Evolutionary conservation across 2,113 vertebrate genomes (phyloP), one percentile per base, ranked within the genome.

Genomic region (Heterotis niloticus): DNA sequence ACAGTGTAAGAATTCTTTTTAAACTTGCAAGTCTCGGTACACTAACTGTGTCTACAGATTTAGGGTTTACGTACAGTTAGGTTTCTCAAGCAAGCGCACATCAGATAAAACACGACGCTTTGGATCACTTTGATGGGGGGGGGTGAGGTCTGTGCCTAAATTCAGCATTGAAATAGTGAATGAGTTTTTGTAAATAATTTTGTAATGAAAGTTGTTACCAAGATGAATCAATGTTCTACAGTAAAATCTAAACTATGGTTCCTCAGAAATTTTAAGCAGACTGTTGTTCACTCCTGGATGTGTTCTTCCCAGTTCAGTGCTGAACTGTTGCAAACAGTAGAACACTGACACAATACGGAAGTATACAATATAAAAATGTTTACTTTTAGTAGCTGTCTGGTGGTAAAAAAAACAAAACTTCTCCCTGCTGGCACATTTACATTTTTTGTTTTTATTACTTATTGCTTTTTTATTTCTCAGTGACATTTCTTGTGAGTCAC

Each of bases 181-280:
- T 68, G 67, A 20, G 67, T 1, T 73, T 79, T 79, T 73, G 78
- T 79, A 64, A 72, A 79, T 79, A 71, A 72, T 79, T 79, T 77
- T 79, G 70, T 74, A 79, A 79, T 64, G 44, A 52, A 20, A 18
- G 18, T 11, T 77, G 34, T 77, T 77, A 24, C 26, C 51, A 54
- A 54, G 73, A 70, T 65, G n/a, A 73, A 71, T 12, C 64, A 11
- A 10, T 34, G 23, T n/a, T 52, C 16, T 23, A 64, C 23, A 78
- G 34, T 17, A 70, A 71, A 79, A 66, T 74, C 64, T 65, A 64
- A 65, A 28, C 23, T 44, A 57, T 52, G 56, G 23, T 65, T 78
- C n/a, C 65, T 57, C 28, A 28, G 23, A 29, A 57, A 67, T 12
- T 52, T 17, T 52, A 26, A 9, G 12, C 23, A 17, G 71, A 26